Evolutionary conservation across 2,797 vertebrate species (phyloP).

Genomic region (Chaetophractus vellerosus): DNA sequence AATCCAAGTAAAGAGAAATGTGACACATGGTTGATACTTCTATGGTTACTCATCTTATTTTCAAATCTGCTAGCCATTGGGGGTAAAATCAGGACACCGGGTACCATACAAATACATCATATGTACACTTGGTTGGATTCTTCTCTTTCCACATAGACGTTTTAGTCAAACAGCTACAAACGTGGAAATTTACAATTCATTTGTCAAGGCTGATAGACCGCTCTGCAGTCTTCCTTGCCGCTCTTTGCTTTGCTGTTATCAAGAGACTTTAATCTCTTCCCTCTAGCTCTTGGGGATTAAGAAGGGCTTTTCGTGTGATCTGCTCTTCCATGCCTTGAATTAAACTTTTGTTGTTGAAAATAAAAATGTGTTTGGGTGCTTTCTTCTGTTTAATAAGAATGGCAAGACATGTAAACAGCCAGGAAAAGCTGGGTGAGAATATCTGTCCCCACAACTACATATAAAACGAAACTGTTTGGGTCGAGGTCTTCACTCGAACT

Average conservation of each 20-base stretch:
- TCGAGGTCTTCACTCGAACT: neutral
- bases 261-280: neutral
- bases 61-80: neutral
- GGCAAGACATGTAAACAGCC: neutral
- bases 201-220: neutral
- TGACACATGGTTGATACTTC: neutral
- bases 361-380: neutral
- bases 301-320: neutral
- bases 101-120: neutral
- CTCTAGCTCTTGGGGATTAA: neutral
- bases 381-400: constrained; percentile 8
- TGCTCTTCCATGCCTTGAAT: neutral
- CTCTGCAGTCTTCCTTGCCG: neutral
- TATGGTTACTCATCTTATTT: neutral
- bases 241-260: neutral
- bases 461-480: neutral
- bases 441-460: neutral
- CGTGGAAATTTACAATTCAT: constrained; percentile 16
- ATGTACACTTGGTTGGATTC: neutral
- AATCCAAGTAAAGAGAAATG: neutral
- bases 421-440: neutral
- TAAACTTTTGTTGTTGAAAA: neutral
- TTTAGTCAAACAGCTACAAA: constrained; percentile 10
- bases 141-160: neutral
- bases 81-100: neutral